Evolutionary conservation across 2,888 invertebrate species (phyloP), one percentile per base, ranked within the genome.

Genomic region (Hyalella azteca): DNA sequence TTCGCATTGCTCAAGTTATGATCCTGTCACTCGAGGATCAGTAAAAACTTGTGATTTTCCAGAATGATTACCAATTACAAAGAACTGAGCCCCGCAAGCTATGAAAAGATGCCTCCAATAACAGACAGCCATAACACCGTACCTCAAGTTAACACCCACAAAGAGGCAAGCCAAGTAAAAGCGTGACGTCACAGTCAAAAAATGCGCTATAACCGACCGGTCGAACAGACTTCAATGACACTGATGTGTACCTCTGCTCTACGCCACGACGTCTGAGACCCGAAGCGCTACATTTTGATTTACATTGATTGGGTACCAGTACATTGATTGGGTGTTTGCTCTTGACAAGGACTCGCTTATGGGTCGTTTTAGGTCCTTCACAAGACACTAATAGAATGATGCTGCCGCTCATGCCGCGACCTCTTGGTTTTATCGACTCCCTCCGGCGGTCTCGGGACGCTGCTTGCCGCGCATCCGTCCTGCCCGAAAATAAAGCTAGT

Each of bases 351-450:
- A 54, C 54, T 22, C 54, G 22, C 54, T 54, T 54, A 54, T 54
- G 29, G 54, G 54, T 54, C 22, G 54, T 54, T 54, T 54, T 54
- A 13, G 54, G 26, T 22, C 26, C 26, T 54, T 54, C 54, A 54
- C 26, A 54, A 54, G 54, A 54, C 54, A 54, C 54, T 54, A 54
- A 54, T 54, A 54, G 54, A 54, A 54, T 54, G 54, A 9, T 54
- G 54, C 54, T 54, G 54, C 11, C 29, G 22, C 54, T 54, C 26
- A 29, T 29, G 22, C 13, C 54, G 54, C 22, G 9, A 26, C 22
- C 26, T 26, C 29, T 26, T 29, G 29, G 54, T 54, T 54, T 54
- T 26, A 54, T 54, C 26, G 22, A 54, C 54, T 54, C 26, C 54
- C 54, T 54, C 29, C 54, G 22, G 54, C 54, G 13, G 54, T 29